Base-by-base conservation (phyloP, 2,888 invertebrate genomes). In the Saturnia pavonia region DNA sequence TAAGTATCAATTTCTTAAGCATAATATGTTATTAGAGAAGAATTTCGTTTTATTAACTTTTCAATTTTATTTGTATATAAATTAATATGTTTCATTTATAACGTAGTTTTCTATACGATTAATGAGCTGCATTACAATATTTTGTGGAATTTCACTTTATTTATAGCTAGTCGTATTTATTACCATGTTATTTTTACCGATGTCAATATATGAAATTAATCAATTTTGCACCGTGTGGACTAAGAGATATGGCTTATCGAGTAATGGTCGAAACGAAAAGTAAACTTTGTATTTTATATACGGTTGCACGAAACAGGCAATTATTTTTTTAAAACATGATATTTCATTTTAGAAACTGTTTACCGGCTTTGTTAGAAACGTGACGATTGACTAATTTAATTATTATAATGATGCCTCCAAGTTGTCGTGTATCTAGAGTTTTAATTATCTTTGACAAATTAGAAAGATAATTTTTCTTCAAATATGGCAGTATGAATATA, bases 351-450 rank as follows among this genome's bases (percentile, higher is more conserved):
- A 72, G 73, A 77, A 72, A 75, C 27, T 72, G 77, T 77, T 79
- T 79, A 76, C 78, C 75, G 75, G 77, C 78, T 83, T 82, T 80
- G 76, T 82, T 79, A 78, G 75, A 71, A 79, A 72, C 72, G 73
- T 81, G 80, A 81, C 82, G 82, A 82, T 82, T 79, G 78, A 75
- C 75, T 85, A 85, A 84, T 84, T 82, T 70, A 77, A 85, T 85
- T 85, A 84, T 77, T 78, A 74, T 78, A 80, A 76, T 70, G 69
- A 71, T 48, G 77, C 75, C 77, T 75, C 40, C 57, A 74, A 80
- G 81, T 74, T 73, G 74, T 74, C 73, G 57, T 40, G 67, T 73
- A 65, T 72, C 76, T 75, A 70, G 67, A 68, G 67, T 73, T 72
- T 72, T 80, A 80, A 78, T 82, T 74, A 75, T 68, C 70, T 75